Evolutionary conservation across 2,113 vertebrate species (phyloP).

Genomic region (Gavialis gangeticus): DNA sequence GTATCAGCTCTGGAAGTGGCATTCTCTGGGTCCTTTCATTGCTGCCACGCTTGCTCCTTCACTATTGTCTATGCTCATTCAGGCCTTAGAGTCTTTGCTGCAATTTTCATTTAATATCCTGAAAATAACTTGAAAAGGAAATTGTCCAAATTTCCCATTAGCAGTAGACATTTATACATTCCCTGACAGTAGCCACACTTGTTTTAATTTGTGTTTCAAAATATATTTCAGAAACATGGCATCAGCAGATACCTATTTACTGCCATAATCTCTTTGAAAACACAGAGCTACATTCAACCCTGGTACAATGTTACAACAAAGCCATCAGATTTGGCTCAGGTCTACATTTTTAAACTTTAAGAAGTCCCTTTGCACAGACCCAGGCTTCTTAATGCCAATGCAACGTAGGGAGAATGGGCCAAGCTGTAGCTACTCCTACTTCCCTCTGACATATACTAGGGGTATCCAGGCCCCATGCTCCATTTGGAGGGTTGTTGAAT

Average conservation of each 20-base stretch:
- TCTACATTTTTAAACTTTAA: not conserved
- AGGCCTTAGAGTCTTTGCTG: fast-evolving
- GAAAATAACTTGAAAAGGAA: not conserved
- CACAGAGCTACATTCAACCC: not conserved
- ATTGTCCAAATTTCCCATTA: not conserved
- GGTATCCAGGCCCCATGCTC: not conserved
- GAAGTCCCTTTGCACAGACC: not conserved
- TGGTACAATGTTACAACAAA: not conserved
- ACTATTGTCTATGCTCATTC: not conserved
- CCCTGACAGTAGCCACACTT: fast-evolving
- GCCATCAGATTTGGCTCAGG: not conserved
- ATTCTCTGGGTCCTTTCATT: not conserved
- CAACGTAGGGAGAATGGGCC: no score
- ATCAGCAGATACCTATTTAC: not conserved
- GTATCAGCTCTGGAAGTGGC: not conserved
- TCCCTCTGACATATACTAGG: not conserved
- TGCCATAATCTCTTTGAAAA: not conserved
- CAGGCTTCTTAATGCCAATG: not conserved
- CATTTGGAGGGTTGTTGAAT: not conserved
- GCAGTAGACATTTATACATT: not conserved
- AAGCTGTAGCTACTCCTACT: not conserved
- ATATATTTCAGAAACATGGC: not conserved
- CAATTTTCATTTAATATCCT: not conserved
- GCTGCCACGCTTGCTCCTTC: no score
- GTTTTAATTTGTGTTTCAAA: not conserved